phyloP scores from a whole-genome alignment of 2,113 vertebrate genomes.

The Macquaria australasica region DNA sequence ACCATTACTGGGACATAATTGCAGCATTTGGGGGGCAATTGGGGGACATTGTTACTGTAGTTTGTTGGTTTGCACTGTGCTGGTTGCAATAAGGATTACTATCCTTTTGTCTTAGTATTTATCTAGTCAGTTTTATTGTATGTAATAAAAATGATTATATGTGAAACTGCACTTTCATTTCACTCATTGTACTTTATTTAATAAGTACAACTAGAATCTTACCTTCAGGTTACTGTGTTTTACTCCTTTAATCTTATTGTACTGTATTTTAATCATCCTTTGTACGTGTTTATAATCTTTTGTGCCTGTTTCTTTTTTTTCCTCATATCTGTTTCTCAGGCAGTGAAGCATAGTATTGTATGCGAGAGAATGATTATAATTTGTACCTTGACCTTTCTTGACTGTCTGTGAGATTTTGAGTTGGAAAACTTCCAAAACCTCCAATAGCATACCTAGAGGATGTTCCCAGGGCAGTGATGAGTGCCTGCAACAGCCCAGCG shows the following conservation, averaged over 20 bases:
- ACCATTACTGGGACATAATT: not conserved
- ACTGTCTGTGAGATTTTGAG: not conserved
- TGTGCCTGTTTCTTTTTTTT: not conserved
- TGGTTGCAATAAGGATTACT: too few species aligned
- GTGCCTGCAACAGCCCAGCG: constrained; percentile 93
- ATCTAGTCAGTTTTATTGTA: too few species aligned
- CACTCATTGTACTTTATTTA: not conserved
- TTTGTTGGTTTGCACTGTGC: not conserved
- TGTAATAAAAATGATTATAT: not conserved
- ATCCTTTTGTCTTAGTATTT: too few species aligned
- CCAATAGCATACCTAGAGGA: constrained; percentile 90
- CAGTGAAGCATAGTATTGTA: not conserved
- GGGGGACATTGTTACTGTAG: too few species aligned
- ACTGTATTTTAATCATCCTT: not conserved
- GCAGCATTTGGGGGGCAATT: not conserved
- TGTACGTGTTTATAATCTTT: not conserved
- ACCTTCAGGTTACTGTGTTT: too few species aligned
- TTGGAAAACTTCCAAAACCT: too few species aligned
- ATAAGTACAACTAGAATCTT: not conserved
- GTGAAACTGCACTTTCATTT: not conserved
- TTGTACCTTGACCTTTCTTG: not conserved
- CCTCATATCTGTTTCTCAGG: not conserved
- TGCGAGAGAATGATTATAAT: not conserved
- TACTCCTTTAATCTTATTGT: not conserved
- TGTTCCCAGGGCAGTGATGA: constrained; percentile 95